phyloP scores from a whole-genome alignment of 2,113 vertebrate genomes.

The Hyaena hyaena region DNA sequence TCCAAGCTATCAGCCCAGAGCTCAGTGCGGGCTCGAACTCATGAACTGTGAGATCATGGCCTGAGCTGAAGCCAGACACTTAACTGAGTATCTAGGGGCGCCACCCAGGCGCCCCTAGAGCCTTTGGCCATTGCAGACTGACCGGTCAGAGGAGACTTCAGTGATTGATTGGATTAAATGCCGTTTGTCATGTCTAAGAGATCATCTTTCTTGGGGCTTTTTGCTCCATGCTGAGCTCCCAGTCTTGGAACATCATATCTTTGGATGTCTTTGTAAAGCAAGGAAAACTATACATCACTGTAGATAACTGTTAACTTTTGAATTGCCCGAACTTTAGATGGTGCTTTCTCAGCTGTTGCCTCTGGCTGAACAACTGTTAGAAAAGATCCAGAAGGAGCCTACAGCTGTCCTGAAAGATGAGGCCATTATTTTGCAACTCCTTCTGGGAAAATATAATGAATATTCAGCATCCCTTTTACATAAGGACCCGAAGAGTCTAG shows the following conservation, averaged over 20 bases:
- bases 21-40: no score
- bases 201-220: not conserved
- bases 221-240: not conserved
- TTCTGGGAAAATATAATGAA: conserved; percentile 92
- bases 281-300: not conserved
- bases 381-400: conserved; percentile 86
- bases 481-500: conserved; percentile 88
- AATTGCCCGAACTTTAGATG: conserved; percentile 82
- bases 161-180: not conserved
- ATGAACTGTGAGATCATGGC: no score
- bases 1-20: no score
- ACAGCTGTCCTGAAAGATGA: conserved; percentile 88
- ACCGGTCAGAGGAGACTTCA: not conserved
- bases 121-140: not conserved
- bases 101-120: not conserved
- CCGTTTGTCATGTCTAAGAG: not conserved
- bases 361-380: conserved; percentile 88
- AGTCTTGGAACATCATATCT: not conserved
- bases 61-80: no score
- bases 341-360: conserved; percentile 90
- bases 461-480: conserved; percentile 90
- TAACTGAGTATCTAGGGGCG: no score
- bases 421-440: conserved; percentile 87
- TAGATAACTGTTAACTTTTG: not conserved
- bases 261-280: not conserved